phyloP scores from a whole-genome alignment of 2,888 invertebrate genomes.

The Hemistola chrysoprasaria region DNA sequence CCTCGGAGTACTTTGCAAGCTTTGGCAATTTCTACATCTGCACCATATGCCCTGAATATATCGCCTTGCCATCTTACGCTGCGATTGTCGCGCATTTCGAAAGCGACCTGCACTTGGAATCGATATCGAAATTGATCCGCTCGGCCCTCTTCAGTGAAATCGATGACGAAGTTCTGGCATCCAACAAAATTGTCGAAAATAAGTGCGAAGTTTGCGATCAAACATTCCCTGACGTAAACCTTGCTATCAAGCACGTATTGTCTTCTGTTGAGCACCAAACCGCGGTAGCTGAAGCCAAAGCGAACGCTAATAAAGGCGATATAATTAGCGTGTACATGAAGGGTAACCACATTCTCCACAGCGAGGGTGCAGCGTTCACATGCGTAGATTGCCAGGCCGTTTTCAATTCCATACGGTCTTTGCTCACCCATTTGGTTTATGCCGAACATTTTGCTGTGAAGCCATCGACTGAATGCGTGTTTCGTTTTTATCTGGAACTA shows the following conservation, averaged over 20 bases:
- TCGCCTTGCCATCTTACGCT: conserved; percentile 67
- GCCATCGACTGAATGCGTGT: conserved; percentile 60
- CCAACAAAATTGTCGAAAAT: conserved; percentile 50
- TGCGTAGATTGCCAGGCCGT: conserved; percentile 58
- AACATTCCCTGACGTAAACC: conserved; percentile 44
- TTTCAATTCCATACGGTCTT: conserved; percentile 63
- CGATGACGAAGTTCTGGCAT: conserved; percentile 44
- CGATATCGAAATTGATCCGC: conserved; percentile 56
- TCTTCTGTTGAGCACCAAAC: conserved; percentile 60
- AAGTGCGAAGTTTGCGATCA: conserved; percentile 57
- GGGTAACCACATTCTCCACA: conserved; percentile 63
- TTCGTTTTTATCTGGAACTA: conserved; percentile 71
- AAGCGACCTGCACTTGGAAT: conserved; percentile 57
- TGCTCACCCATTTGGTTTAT: conserved; percentile 63
- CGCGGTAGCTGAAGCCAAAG: conserved; percentile 46
- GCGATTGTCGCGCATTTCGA: conserved; percentile 73
- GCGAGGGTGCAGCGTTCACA: conserved; percentile 59
- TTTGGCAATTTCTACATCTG: conserved; percentile 74
- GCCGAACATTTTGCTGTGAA: conserved; percentile 62
- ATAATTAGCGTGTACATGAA: conserved; percentile 72
- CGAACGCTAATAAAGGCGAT: conserved; percentile 55
- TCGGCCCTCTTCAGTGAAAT: conserved; percentile 53
- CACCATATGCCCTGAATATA: conserved; percentile 58
- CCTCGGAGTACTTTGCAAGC: conserved; percentile 69
- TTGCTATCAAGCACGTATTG: conserved; percentile 56